Evolutionary conservation across 2,888 invertebrate genomes (phyloP), one percentile per base, ranked within the genome.

Genomic region (Trilocha varians): DNA sequence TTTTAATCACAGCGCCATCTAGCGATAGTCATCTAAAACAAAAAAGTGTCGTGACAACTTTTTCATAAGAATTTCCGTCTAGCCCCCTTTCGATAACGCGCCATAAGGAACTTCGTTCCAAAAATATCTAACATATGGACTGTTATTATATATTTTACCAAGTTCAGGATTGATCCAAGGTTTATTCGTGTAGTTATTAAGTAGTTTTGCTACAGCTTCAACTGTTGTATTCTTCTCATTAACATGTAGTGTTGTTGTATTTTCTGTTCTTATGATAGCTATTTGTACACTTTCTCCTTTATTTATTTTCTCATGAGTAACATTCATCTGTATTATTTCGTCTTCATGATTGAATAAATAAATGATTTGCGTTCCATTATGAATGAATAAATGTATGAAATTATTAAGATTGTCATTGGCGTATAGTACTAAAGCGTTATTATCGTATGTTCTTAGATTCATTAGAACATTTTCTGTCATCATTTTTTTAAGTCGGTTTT

Each of bases 381-480:
- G 90, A 47, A 96, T 91, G 72, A 94, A 95, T 17, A 97, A 78
- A 72, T 97, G 97, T 39, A 96, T 91, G 70, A 97, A 97, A 74
- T 98, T 98, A 68, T 97, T 97, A 45, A 95, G 85, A 70, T 97
- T 93, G 72, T 98, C 97, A 65, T 97, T 95, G 25, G 96, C 95
- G 65, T 97, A 97, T 5, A 97, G 82, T 13, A 97, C 91, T 55
- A 97, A 76, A 0, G 95, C 91, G 52, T 93, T 90, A 33, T 89
- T 87, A 58, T 94, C 94, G 65, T 95, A 95, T 0, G 97, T 97
- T 55, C 97, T 88, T 46, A 98, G 85, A 75, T 96, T 97, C 67
- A 97, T 89, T n/a, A 96, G 86, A 42, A 97, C 90, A 57, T 93
- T 91, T 68, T 94, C 90, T 9, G 88, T 88, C 58, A 97, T 90